Conservation (phyloP, 2,888 invertebrate species). For the Ferrisia virgata region DNA sequence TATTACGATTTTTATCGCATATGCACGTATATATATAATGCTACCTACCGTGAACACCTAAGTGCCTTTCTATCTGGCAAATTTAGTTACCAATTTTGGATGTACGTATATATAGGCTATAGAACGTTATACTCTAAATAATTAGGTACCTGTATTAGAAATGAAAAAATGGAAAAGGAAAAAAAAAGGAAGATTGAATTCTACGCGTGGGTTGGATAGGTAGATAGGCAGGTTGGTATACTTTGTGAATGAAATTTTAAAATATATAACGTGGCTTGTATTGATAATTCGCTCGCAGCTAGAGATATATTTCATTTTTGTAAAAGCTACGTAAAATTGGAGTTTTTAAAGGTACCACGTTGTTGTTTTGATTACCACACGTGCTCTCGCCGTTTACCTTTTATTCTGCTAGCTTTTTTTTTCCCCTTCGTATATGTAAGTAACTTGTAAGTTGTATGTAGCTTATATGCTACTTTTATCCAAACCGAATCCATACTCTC, state of each 20-base stretch:
- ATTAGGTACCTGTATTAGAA: neutral
- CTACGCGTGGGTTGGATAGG: neutral
- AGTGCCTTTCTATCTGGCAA: too few relatives aligned
- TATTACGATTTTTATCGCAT: neutral
- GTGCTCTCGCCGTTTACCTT: too few relatives aligned
- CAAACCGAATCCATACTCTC: too few relatives aligned
- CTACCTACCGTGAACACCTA: too few relatives aligned
- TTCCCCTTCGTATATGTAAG: too few relatives aligned
- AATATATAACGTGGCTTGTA: neutral
- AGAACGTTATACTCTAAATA: neutral
- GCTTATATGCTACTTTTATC: too few relatives aligned
- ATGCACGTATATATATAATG: too few relatives aligned
- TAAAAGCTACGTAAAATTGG: neutral
- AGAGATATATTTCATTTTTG: neutral
- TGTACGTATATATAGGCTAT: too few relatives aligned
- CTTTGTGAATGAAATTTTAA: neutral
- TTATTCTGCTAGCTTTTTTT: too few relatives aligned
- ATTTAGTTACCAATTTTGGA: neutral
- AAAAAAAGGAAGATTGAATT: conserved; percentile 3
- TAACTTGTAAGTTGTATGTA: too few relatives aligned
- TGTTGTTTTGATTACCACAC: neutral
- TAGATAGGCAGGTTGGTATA: neutral
- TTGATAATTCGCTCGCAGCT: neutral
- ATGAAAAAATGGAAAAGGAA: neutral
- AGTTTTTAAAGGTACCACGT: neutral